Base-by-base conservation (phyloP, 2,113 vertebrate genomes). In the Halichoerus grypus region DNA sequence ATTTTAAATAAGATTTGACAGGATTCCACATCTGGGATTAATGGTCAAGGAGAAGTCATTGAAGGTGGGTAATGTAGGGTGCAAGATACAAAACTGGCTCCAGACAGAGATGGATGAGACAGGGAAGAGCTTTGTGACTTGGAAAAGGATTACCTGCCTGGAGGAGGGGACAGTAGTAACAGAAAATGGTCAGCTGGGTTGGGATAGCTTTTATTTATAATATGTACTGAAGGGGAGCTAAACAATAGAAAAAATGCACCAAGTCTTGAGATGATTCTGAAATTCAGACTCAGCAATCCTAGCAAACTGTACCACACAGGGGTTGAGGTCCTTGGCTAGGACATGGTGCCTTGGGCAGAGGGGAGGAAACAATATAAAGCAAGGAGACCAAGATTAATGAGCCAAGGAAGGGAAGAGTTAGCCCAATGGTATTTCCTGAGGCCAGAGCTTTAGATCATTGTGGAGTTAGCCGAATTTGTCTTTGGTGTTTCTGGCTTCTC, bases 1-100 rank as follows among this genome's bases (percentile, higher is more conserved):
- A 98, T 98, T 97, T 97, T 86, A 98, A 96, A 77, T 22, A 46
- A 93, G 63, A 80, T 86, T 94, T 93, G 96, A 98, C 96, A 97
- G 96, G 98, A 97, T 94, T 97, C 97, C 86, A 97, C 61, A 95
- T 97, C 93, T 55, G 15, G 90, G 94, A 98, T 97, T 94, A 96
- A 98, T 76, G 61, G 87, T 84, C 85, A 95, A 97, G 95, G 88
- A 79, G 86, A 97, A 95, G 80, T 88, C 51, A 36, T 18, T 28
- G 96, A 61, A 21, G 8, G 26, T 81, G 65, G 71, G 42, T 19
- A 72, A 95, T 71, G 90, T 57, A 11, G 31, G 14, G 46, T 69
- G 9, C 42, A 80, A 80, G 49, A 55, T 33, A 53, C 36, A 67
- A 42, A 95, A 57, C 8, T 8, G 8, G 0, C 82, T 97, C 81